A percentile compares a stretch with the other conserved stretches of the same genome.
These are phyloP conservation scores for Plutella xylostella DNA, from an alignment of 2,888 invertebrate genomes.

Conservation along the genomic window DNA sequence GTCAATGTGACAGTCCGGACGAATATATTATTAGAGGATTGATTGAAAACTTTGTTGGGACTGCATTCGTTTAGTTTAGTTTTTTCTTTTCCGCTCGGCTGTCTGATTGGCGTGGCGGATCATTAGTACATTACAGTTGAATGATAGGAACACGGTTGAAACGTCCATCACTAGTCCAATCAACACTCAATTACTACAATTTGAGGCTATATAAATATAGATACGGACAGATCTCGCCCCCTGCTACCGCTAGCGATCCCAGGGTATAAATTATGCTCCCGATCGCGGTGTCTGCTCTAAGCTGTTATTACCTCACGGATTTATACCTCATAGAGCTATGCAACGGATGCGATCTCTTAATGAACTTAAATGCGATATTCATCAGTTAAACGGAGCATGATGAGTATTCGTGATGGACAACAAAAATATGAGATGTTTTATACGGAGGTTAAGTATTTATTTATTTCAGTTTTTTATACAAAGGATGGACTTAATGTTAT, in stretches of 20 bases:
- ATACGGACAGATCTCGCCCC: background rate
- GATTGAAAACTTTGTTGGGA: no score
- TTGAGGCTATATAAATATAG: background rate
- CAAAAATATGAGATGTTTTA: background rate
- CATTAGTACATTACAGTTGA: background rate
- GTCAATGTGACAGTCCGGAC: no score
- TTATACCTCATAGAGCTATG: constrained; percentile 25
- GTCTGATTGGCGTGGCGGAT: no score
- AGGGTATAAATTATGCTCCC: constrained; percentile 21
- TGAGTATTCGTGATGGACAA: background rate
- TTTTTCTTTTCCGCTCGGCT: no score
- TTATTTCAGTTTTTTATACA: background rate
- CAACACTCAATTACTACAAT: background rate
- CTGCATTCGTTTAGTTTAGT: no score
- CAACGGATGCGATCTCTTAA: constrained; percentile 25
- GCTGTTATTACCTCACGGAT: constrained; percentile 26
- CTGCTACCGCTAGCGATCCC: background rate
- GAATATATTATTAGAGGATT: no score
- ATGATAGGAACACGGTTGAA: background rate
- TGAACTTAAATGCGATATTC: constrained; percentile 21
- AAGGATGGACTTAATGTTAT: background rate
- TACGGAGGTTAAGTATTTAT: background rate
- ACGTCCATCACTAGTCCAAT: background rate
- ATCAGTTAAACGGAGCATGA: constrained; percentile 12
- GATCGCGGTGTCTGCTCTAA: constrained; percentile 21